phyloP scores from a whole-genome alignment of 2,888 invertebrate genomes.

The Drosophila prolongata region DNA sequence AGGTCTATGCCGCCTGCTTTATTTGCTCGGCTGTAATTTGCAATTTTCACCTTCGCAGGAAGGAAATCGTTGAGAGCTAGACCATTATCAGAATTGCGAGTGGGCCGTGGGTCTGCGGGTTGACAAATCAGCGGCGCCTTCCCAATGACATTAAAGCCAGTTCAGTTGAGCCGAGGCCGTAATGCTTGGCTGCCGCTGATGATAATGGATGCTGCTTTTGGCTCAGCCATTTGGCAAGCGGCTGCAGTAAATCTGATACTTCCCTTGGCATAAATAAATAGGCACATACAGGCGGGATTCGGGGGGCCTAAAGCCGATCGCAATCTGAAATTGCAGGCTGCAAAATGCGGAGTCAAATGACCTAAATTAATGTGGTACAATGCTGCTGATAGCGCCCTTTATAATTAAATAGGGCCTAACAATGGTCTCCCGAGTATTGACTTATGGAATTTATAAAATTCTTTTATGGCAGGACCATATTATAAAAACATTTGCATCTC shows the following conservation, averaged over 20 bases:
- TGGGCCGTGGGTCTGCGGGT: slow-evolving; percentile 39
- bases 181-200: slow-evolving; percentile 60
- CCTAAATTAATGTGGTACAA: slow-evolving; percentile 67
- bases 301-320: slow-evolving; percentile 24
- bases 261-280: slow-evolving; percentile 60
- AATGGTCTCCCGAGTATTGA: no score
- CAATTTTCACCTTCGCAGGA: slow-evolving; percentile 75
- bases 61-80: slow-evolving; percentile 70
- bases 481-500: no score
- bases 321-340: slow-evolving; percentile 47
- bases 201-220: slow-evolving; percentile 43
- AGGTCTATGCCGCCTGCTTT: slow-evolving; percentile 63
- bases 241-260: slow-evolving; percentile 60
- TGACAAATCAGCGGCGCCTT: slow-evolving; percentile 73
- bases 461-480: no score
- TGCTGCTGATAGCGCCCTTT: slow-evolving; percentile 44
- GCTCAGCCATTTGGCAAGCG: slow-evolving; percentile 55
- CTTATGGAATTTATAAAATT: no score
- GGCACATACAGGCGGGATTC: slow-evolving; percentile 23
- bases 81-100: slow-evolving; percentile 59
- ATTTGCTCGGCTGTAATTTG: slow-evolving; percentile 78
- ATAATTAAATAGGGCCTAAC: no score
- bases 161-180: slow-evolving; percentile 31
- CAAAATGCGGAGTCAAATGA: slow-evolving; percentile 46
- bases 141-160: slow-evolving; percentile 61